These are phyloP conservation scores for Poeciliopsis prolifica DNA, from an alignment of 2,113 vertebrate species.

Conservation along the genomic window DNA sequence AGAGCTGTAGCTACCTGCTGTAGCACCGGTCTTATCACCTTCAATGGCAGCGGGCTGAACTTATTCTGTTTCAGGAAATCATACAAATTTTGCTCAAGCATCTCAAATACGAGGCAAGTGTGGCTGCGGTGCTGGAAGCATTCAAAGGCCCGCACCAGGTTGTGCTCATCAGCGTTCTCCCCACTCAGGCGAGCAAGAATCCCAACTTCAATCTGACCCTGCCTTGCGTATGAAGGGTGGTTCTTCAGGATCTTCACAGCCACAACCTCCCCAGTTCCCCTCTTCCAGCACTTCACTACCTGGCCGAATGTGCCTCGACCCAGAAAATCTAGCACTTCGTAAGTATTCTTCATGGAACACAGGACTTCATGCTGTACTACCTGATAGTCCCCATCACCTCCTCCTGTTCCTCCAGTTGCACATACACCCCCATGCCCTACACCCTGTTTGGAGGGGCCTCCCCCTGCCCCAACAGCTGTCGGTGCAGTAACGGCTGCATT, in stretches of 20 bases:
- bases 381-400: constrained; percentile 95
- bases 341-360: constrained; percentile 97
- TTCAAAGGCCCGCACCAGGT: constrained; percentile 96
- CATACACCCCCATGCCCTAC: constrained; percentile 81
- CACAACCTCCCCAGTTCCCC: constrained; percentile 94
- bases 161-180: constrained; percentile 97
- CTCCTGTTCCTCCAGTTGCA: constrained; percentile 82
- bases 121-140: constrained; percentile 99
- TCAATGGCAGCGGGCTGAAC: constrained; percentile 96
- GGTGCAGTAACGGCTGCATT: constrained; percentile 87
- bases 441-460: constrained; percentile 83
- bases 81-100: constrained; percentile 98
- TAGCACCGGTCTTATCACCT: constrained; percentile 97
- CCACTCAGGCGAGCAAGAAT: constrained; percentile 95
- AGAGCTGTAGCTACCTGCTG: constrained; percentile 98
- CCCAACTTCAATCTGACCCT: constrained; percentile 98
- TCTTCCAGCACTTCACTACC: constrained; percentile 99
- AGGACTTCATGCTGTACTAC: constrained; percentile 96
- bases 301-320: constrained; percentile 98
- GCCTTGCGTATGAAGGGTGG: constrained; percentile 96
- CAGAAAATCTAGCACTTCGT: constrained; percentile 97
- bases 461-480: constrained; percentile 63
- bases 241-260: constrained; percentile 98
- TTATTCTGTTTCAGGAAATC: constrained; percentile 99
- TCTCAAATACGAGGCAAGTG: constrained; percentile 98